Percentiles rank a stretch among this genome's conserved stretches.
Evolutionary conservation across 2,113 vertebrate genomes (phyloP).

Genomic region (Eulemur macaco): DNA sequence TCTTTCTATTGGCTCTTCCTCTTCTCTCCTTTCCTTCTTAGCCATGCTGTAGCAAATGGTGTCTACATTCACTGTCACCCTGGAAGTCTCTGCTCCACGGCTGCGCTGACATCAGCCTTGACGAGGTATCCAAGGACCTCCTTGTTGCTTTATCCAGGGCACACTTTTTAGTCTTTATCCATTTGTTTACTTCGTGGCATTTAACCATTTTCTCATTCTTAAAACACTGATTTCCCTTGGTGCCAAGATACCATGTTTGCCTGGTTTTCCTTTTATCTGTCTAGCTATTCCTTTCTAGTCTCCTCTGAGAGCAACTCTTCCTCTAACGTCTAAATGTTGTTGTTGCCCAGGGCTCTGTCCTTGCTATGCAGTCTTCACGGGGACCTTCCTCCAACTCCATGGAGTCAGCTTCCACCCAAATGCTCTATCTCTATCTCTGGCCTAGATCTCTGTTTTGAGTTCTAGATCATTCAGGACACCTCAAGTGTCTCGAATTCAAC

Average conservation of each 20-base stretch:
- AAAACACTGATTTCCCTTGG: background rate
- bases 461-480: conserved; percentile 63
- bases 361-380: background rate
- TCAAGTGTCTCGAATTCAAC: conserved; percentile 65
- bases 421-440: conserved; percentile 8
- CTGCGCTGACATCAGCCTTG: too few species aligned
- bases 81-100: too few species aligned
- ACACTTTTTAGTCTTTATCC: background rate
- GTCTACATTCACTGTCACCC: background rate
- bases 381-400: background rate
- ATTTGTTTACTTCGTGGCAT: background rate
- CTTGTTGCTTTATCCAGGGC: background rate
- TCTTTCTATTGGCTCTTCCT: background rate
- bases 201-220: background rate
- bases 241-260: background rate
- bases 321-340: background rate
- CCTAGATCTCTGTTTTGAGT: conserved; percentile 70
- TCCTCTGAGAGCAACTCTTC: too few species aligned
- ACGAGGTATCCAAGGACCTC: background rate
- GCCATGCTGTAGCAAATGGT: background rate
- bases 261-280: background rate
- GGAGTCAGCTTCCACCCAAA: background rate
- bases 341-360: background rate
- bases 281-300: background rate
- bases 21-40: background rate